These are phyloP conservation scores for Diplodus sargus DNA, from an alignment of 2,797 vertebrate species.

Conservation along the genomic window DNA sequence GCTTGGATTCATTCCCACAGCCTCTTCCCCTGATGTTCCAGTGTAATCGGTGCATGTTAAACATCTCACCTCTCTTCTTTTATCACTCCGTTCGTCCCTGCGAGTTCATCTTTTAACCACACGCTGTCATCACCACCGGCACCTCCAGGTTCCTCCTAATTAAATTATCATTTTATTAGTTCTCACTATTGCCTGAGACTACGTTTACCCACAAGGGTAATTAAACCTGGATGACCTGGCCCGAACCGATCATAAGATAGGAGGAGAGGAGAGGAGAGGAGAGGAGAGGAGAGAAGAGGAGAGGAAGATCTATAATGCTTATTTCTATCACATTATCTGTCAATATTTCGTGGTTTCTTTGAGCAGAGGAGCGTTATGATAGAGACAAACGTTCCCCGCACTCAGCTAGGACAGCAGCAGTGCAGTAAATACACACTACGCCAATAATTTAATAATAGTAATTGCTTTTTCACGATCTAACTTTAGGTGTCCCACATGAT, in stretches of 20 bases:
- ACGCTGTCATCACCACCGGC: conserved; percentile 1
- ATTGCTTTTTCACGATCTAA: conserved; percentile 12
- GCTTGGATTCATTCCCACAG: background rate
- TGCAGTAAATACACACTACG: background rate
- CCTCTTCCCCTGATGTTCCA: conserved; percentile 15
- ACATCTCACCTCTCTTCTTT: conserved; percentile 12
- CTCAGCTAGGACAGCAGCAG: conserved; percentile 23
- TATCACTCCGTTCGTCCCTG: conserved; percentile 12
- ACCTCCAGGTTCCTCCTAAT: conserved; percentile 51
- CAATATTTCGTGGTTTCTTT: conserved; percentile 7
- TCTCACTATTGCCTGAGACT: conserved; percentile 50
- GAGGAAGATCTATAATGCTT: background rate
- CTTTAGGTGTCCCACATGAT: background rate
- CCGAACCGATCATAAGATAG: conserved; percentile 46
- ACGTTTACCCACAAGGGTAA: conserved; percentile 64
- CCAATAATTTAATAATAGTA: conserved; percentile 29
- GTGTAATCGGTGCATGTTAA: conserved; percentile 30
- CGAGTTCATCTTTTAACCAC: conserved; percentile 34
- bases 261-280: conserved; percentile 2
- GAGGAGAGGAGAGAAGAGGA: too few relatives aligned
- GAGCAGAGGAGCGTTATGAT: background rate
- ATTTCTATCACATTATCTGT: conserved; percentile 30
- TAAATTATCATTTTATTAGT: conserved; percentile 73
- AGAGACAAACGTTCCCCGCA: conserved; percentile 14
- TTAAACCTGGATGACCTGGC: conserved; percentile 57